Evolutionary conservation across 1,140 invertebrate genomes (phyloP).

Genomic region (Diuraphis noxia): DNA sequence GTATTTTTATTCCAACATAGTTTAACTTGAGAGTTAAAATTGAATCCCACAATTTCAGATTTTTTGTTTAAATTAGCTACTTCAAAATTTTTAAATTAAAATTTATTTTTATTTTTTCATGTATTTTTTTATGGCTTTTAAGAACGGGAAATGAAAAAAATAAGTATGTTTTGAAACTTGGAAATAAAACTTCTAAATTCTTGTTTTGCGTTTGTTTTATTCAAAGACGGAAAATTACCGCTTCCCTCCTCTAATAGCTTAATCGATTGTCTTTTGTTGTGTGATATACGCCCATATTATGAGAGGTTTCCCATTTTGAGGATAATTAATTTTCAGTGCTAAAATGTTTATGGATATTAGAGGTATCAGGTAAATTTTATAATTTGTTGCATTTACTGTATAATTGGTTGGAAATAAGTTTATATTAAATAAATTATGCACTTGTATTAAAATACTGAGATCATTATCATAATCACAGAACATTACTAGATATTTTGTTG

Average conservation of each 20-base stretch:
- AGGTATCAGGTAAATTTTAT: too few relatives aligned
- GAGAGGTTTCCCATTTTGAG: background rate
- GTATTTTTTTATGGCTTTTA: background rate
- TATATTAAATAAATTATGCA: background rate
- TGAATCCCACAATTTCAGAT: too few relatives aligned
- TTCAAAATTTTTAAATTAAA: background rate
- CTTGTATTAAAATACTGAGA: background rate
- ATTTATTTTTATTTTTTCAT: background rate
- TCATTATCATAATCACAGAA: background rate
- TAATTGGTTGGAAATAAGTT: background rate
- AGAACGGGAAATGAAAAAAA: too few relatives aligned
- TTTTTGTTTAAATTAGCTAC: background rate
- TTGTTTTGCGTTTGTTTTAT: background rate
- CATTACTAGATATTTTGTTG: background rate
- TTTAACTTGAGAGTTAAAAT: too few relatives aligned
- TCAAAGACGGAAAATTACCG: background rate
- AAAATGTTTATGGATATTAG: background rate
- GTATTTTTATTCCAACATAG: background rate
- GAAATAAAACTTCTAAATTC: background rate
- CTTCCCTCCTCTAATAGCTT: background rate
- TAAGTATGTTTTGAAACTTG: background rate
- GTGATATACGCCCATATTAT: too few relatives aligned
- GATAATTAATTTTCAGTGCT: background rate
- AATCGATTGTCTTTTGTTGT: background rate
- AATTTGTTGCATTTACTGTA: too few relatives aligned